Percentiles rank a stretch among this genome's conserved stretches.
Conservation (phyloP, 2,797 vertebrate species). For the Gallinago nigripennis region DNA sequence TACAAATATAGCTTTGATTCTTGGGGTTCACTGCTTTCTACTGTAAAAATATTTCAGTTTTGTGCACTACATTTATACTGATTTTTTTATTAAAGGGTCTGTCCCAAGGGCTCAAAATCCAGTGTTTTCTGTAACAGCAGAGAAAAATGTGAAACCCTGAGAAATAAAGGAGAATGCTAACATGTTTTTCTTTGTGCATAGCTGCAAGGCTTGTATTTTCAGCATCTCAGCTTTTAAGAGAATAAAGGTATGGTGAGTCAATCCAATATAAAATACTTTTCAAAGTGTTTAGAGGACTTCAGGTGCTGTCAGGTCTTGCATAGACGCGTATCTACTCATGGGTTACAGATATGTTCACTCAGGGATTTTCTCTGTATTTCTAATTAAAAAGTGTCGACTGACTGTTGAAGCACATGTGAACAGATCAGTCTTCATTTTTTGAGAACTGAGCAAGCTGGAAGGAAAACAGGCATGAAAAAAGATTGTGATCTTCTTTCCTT, state of each 20-base stretch:
- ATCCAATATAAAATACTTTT: not conserved
- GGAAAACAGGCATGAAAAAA: not conserved
- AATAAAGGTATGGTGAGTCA: not conserved
- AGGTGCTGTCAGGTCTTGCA: not conserved
- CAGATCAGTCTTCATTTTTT: not conserved
- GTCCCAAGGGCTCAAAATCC: not conserved
- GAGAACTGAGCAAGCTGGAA: not conserved
- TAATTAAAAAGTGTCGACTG: not conserved
- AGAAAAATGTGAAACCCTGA: not conserved
- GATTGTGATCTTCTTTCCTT: not conserved
- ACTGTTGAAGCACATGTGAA: not conserved
- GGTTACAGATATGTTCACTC: not conserved
- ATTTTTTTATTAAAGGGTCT: not conserved
- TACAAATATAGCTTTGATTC: not conserved
- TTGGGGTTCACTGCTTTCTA: not conserved
- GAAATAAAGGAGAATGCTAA: not conserved
- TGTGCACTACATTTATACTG: not conserved
- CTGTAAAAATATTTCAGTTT: not conserved
- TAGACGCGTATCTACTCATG: rapidly evolving
- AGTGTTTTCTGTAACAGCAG: not conserved
- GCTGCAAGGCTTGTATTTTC: not conserved
- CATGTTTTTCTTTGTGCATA: not conserved
- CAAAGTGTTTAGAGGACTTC: not conserved
- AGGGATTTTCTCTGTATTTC: not conserved
- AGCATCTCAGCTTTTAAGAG: not conserved